phyloP scores from a whole-genome alignment of 2,888 invertebrate species.

The Monoplex corrugatus region DNA sequence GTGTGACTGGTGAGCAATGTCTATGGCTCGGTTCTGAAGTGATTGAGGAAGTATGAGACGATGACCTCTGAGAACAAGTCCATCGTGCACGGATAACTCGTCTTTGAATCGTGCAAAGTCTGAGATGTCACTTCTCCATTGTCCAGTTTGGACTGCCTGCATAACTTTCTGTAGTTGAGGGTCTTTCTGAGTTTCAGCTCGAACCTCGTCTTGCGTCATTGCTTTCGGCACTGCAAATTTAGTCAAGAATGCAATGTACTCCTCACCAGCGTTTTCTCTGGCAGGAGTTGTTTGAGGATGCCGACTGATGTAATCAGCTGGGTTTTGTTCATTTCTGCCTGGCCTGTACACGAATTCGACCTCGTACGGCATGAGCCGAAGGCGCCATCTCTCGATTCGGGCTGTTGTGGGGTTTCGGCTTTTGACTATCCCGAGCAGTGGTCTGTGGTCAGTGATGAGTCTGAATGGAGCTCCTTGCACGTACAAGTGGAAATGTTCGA shows the following conservation, averaged over 20 bases:
- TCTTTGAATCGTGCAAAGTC: slow-evolving; percentile 48
- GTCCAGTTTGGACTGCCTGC: slow-evolving; percentile 51
- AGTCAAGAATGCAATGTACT: slow-evolving; percentile 52
- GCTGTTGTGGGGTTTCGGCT: slow-evolving; percentile 64
- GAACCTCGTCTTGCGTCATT: slow-evolving; percentile 57
- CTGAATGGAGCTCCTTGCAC: slow-evolving; percentile 57
- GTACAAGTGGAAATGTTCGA: slow-evolving; percentile 53
- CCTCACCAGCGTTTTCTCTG: slow-evolving; percentile 55
- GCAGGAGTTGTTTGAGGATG: slow-evolving; percentile 56
- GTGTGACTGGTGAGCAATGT: slow-evolving; percentile 63
- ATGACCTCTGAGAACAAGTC: slow-evolving; percentile 42
- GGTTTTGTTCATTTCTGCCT: slow-evolving; percentile 59
- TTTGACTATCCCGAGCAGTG: not conserved
- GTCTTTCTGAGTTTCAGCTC: slow-evolving; percentile 50
- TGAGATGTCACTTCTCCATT: slow-evolving; percentile 44
- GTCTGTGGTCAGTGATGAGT: not conserved
- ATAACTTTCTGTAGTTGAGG: slow-evolving; percentile 50
- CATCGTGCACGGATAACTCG: slow-evolving; percentile 45
- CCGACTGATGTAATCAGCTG: slow-evolving; percentile 47
- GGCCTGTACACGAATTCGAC: slow-evolving; percentile 57
- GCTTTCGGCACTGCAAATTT: slow-evolving; percentile 58
- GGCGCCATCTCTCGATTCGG: slow-evolving; percentile 60
- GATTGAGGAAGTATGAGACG: slow-evolving; percentile 59
- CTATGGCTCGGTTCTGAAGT: slow-evolving; percentile 55
- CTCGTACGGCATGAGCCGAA: slow-evolving; percentile 59